phyloP scores from a whole-genome alignment of 2,113 vertebrate genomes.

The Tragelaphus buxtoni region DNA sequence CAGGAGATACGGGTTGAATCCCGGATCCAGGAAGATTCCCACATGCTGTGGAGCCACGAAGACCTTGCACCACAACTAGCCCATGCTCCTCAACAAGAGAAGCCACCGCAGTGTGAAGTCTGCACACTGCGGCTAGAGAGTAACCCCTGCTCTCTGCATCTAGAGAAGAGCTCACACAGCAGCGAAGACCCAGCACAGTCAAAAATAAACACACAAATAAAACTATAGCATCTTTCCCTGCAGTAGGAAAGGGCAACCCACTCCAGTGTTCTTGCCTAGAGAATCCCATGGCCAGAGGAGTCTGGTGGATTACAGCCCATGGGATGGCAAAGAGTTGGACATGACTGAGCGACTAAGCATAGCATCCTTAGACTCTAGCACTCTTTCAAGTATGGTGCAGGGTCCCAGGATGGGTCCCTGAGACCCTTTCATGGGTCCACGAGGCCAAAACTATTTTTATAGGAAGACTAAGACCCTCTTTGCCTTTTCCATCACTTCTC shows the following conservation, averaged over 20 bases:
- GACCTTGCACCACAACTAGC: not conserved
- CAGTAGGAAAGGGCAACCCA: not conserved
- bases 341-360: rapidly evolving
- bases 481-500: not conserved
- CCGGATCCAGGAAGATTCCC: not conserved
- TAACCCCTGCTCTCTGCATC: not conserved
- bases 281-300: not conserved
- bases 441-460: not conserved
- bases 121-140: rapidly evolving
- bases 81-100: not conserved
- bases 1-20: not conserved
- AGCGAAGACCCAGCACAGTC: not conserved
- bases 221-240: not conserved
- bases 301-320: not conserved
- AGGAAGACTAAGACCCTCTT: not conserved
- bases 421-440: not conserved
- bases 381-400: not conserved
- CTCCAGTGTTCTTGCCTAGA: not conserved
- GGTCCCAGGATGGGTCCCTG: not conserved
- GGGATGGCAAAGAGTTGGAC: not conserved
- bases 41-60: not conserved
- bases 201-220: not conserved
- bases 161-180: not conserved
- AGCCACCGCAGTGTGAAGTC: not conserved
- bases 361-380: not conserved